phyloP scores from a whole-genome alignment of 2,113 vertebrate genomes.

The Oostethus manadensis region DNA sequence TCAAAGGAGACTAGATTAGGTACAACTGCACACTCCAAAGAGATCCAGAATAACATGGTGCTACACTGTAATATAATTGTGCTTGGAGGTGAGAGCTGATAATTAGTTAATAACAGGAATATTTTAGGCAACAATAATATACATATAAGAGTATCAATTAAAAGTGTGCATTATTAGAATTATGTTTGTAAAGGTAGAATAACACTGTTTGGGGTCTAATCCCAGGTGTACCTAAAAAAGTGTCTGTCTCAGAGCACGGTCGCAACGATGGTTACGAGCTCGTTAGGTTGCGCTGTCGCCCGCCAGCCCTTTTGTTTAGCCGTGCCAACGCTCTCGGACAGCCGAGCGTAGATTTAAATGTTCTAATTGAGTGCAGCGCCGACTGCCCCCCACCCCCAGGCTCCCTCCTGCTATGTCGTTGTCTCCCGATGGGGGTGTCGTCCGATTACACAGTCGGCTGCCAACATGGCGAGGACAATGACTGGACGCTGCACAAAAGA shows the following conservation, averaged over 20 bases:
- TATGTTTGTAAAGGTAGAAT: no score
- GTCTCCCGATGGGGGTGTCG: slow-evolving; percentile 27
- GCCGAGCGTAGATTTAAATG: slow-evolving; percentile 54
- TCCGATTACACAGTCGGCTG: slow-evolving; percentile 41
- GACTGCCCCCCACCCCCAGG: background rate
- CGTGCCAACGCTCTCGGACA: slow-evolving; percentile 30
- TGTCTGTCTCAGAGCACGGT: no score
- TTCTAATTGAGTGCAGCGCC: slow-evolving; percentile 45
- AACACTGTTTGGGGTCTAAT: no score
- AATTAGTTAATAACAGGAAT: no score
- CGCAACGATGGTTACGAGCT: slow-evolving; percentile 28
- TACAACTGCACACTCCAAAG: background rate
- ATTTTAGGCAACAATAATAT: no score
- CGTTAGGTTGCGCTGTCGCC: slow-evolving; percentile 34
- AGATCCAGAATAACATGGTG: no score
- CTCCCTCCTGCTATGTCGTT: background rate
- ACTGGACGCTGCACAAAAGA: no score
- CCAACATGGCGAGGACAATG: slow-evolving; percentile 16
- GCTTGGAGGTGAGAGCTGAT: no score
- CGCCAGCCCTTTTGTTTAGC: slow-evolving; percentile 24
- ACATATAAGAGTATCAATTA: no score
- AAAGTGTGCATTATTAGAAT: no score
- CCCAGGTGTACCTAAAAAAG: no score
- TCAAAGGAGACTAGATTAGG: background rate
- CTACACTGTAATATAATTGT: no score